Percentiles rank a stretch among this genome's conserved stretches.
Conservation (phyloP, 2,797 vertebrate genomes). For the Trachurus trachurus region DNA sequence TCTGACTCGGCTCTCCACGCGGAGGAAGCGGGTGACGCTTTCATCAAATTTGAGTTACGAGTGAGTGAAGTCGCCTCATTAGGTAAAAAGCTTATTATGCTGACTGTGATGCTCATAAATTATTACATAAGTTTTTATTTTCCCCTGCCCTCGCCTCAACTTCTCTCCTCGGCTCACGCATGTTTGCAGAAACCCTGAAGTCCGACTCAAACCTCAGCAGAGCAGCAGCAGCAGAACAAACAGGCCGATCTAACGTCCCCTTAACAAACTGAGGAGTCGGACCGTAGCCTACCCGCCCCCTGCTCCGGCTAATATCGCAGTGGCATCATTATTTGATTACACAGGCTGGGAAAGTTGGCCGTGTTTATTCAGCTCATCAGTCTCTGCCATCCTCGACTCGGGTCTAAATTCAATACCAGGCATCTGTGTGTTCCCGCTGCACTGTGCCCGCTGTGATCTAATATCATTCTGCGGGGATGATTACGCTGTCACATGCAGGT, state of each 20-base stretch:
- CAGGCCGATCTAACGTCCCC: not conserved
- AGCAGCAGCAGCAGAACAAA: conserved; percentile 4
- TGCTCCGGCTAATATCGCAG: conserved; percentile 47
- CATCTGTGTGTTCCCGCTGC: conserved; percentile 25
- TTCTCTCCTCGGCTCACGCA: conserved; percentile 6
- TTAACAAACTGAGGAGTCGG: conserved; percentile 18
- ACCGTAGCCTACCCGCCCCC: not conserved
- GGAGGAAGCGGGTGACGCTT: conserved; percentile 6
- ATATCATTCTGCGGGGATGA: conserved; percentile 14
- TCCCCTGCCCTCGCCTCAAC: not conserved
- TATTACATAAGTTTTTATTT: conserved; percentile 50
- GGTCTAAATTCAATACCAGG: conserved; percentile 60
- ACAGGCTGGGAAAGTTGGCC: conserved; percentile 35
- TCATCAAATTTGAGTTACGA: conserved; percentile 72
- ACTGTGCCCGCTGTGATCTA: conserved; percentile 27
- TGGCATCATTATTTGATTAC: conserved; percentile 69
- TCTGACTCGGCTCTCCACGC: conserved; percentile 21
- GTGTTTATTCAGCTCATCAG: conserved; percentile 73
- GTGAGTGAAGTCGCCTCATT: conserved; percentile 72
- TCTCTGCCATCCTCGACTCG: conserved; percentile 60
- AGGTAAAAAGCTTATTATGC: conserved; percentile 77
- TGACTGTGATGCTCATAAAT: conserved; percentile 74
- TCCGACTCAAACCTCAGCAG: not conserved
- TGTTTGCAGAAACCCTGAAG: conserved; percentile 9
- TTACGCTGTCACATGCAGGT: conserved; percentile 19